Evolutionary conservation across 2,113 vertebrate genomes (phyloP).

Genomic region (Lontra canadensis): DNA sequence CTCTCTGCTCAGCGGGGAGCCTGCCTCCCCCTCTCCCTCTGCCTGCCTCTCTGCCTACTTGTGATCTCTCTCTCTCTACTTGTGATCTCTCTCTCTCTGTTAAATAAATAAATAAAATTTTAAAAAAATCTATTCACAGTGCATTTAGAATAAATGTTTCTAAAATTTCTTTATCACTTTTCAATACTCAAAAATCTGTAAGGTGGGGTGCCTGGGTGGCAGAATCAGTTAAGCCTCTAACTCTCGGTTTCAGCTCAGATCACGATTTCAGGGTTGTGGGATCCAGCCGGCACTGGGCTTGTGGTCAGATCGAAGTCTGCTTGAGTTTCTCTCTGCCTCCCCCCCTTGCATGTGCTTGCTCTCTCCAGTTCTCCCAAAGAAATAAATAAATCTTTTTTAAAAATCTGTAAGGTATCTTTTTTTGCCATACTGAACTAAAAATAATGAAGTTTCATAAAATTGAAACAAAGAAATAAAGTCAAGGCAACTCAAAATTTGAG

Average conservation of each 20-base stretch:
- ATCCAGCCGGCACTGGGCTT: background rate
- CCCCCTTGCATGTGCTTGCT: background rate
- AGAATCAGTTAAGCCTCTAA: background rate
- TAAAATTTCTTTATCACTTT: constrained; percentile 26
- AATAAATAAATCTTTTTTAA: background rate
- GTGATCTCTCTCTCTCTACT: too few relatives aligned
- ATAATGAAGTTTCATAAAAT: background rate
- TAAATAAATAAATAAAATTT: too few relatives aligned
- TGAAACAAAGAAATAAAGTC: background rate
- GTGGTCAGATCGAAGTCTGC: background rate
- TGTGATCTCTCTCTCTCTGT: too few relatives aligned
- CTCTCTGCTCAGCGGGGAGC: too few relatives aligned
- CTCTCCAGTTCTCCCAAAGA: background rate
- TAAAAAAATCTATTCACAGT: background rate
- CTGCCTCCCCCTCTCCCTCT: too few relatives aligned
- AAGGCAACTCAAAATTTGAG: constrained; percentile 17
- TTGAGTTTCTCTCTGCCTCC: background rate
- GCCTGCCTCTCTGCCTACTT: too few relatives aligned
- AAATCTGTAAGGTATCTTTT: background rate
- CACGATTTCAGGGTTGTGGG: background rate
- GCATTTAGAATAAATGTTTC: background rate
- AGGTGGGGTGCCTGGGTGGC: background rate
- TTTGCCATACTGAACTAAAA: background rate
- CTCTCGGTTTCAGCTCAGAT: background rate
- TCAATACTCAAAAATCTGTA: background rate